phyloP scores from a whole-genome alignment of 64 coral and sea anemone genomes.

The Stylophora pistillata region DNA sequence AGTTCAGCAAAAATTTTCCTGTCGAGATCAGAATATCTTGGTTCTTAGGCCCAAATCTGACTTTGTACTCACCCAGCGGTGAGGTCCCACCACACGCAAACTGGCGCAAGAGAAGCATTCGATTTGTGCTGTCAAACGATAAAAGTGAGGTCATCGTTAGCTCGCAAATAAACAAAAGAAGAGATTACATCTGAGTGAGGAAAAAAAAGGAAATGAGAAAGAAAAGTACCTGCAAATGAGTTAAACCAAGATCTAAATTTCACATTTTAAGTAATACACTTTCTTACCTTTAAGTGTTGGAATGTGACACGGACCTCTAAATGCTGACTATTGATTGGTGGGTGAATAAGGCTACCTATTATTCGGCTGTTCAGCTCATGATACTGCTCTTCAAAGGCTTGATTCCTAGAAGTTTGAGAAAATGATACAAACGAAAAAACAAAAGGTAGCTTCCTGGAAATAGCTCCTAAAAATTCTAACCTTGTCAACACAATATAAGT shows the following conservation, averaged over 20 bases:
- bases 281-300: constrained; percentile 17
- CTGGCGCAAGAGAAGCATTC: not conserved
- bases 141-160: not conserved
- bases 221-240: too few species aligned
- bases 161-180: too few species aligned
- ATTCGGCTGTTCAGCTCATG: constrained; percentile 63
- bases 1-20: not conserved
- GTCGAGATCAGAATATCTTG: not conserved
- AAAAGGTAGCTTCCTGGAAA: not conserved
- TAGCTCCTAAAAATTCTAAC: too few species aligned
- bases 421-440: not conserved
- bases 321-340: not conserved
- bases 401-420: not conserved
- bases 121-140: constrained; percentile 3
- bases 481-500: too few species aligned
- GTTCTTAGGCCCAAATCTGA: not conserved
- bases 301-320: constrained; percentile 34
- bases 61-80: constrained; percentile 24
- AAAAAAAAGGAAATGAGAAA: too few species aligned
- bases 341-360: constrained; percentile 53
- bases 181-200: too few species aligned
- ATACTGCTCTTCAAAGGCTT: not conserved
- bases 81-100: constrained; percentile 76
- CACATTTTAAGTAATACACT: not conserved
- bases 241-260: too few species aligned